Evolutionary conservation across 2,888 invertebrate genomes (phyloP).

Genomic region (Dermolepida albohirtum): DNA sequence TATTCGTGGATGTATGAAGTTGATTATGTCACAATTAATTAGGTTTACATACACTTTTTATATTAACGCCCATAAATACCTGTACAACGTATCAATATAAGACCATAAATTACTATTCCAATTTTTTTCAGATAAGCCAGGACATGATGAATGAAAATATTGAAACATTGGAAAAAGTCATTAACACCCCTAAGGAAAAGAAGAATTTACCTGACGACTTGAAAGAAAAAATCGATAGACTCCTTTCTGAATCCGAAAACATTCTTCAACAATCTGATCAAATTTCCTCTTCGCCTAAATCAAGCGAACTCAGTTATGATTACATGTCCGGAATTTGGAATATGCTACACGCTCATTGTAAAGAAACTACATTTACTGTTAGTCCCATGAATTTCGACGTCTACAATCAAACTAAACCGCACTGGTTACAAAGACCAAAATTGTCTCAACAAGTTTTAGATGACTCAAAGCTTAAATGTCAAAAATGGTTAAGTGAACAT

Average conservation of each 20-base stretch:
- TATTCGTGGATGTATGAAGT: no score
- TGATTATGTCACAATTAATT: no score
- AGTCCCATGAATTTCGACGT: conserved; percentile 53
- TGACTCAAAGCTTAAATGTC: conserved; percentile 56
- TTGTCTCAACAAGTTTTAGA: conserved; percentile 54
- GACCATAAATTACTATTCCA: no score
- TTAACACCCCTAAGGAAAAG: conserved; percentile 33
- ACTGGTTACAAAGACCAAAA: conserved; percentile 54
- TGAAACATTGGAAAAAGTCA: conserved; percentile 42
- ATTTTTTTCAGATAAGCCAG: conserved; percentile 42
- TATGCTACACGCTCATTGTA: conserved; percentile 50
- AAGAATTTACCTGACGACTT: conserved; percentile 39
- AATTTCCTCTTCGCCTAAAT: conserved; percentile 11
- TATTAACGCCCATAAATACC: no score
- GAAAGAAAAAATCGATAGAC: conserved; percentile 32
- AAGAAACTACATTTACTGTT: conserved; percentile 50
- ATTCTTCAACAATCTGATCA: not conserved
- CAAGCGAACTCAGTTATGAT: conserved; percentile 45
- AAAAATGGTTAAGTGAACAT: conserved; percentile 55
- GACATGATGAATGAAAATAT: conserved; percentile 45
- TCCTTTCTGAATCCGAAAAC: conserved; percentile 39
- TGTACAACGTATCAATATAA: no score
- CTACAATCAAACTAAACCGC: conserved; percentile 49
- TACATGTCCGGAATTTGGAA: conserved; percentile 55
- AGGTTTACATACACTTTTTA: no score